A percentile compares a stretch with the other conserved stretches of the same genome.
phyloP scores from a whole-genome alignment of 2,113 vertebrate species.

The Brachyhypopomus gauderio region DNA sequence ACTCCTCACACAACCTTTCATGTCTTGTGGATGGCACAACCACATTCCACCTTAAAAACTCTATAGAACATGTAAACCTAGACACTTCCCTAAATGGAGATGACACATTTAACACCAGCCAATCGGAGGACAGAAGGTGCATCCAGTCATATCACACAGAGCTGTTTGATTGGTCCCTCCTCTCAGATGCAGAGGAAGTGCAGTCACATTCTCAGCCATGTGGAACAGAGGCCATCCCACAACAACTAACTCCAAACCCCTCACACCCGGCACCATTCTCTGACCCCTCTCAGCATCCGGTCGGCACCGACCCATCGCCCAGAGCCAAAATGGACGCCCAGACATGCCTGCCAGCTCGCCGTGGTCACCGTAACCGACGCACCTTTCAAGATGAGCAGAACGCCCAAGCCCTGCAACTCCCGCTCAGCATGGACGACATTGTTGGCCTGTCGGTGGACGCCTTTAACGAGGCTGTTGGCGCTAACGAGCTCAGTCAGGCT shows the following conservation, averaged over 20 bases:
- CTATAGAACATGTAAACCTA: conserved; percentile 25
- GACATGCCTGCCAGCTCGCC: too few species aligned
- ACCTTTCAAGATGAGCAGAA: conserved; percentile 27
- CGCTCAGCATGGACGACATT: conserved; percentile 78
- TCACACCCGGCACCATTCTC: neutral
- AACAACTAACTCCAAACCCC: neutral
- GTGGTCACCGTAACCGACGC: neutral
- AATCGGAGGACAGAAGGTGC: conserved; percentile 20
- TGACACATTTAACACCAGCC: neutral
- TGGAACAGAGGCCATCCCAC: neutral
- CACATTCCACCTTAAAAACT: conserved; percentile 26
- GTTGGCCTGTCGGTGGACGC: conserved; percentile 84
- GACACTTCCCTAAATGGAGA: conserved; percentile 26
- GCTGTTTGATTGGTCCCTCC: conserved; percentile 10
- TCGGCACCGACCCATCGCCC: neutral
- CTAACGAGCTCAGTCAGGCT: conserved; percentile 80
- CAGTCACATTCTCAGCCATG: neutral
- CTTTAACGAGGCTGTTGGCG: conserved; percentile 85
- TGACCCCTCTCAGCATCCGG: neutral
- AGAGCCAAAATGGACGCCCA: neutral
- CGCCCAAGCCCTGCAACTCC: conserved; percentile 18
- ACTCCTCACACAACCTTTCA: neutral
- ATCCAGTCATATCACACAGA: conserved; percentile 27
- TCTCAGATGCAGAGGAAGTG: conserved; percentile 11
- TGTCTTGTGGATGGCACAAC: neutral